Conservation (phyloP, 1,140 invertebrate species). For the Coptotermes formosanus region DNA sequence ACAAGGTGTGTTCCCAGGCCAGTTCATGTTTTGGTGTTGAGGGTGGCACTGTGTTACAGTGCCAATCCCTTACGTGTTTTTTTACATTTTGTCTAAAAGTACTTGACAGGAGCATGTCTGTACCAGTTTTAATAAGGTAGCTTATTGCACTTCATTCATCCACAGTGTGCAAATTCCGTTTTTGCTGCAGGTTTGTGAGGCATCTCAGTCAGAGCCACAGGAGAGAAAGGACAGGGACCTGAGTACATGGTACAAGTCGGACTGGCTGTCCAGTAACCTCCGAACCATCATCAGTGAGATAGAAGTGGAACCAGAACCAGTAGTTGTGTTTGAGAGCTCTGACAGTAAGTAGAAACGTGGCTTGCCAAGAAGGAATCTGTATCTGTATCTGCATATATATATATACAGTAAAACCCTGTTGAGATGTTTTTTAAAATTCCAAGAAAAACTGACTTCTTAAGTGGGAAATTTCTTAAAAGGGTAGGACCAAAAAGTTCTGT, state of each 20-base stretch:
- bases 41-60: no score
- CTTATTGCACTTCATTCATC: not conserved
- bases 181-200: constrained; percentile 43
- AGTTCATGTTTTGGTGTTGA: no score
- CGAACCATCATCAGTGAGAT: constrained; percentile 68
- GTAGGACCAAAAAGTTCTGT: no score
- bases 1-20: no score
- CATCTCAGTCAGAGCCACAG: constrained; percentile 24
- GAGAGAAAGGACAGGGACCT: constrained; percentile 61
- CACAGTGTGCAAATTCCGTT: not conserved
- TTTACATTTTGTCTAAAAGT: not conserved
- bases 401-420: no score
- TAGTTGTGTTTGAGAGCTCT: constrained; percentile 55
- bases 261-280: constrained; percentile 78
- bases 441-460: no score
- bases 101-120: not conserved
- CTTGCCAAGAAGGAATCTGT: no score
- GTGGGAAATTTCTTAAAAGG: no score
- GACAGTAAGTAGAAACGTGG: constrained; percentile 48
- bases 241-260: constrained; percentile 70
- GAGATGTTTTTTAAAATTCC: no score
- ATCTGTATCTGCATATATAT: no score
- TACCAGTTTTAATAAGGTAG: not conserved
- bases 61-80: not conserved
- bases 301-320: constrained; percentile 56